phyloP scores from a whole-genome alignment of 2,113 vertebrate species.

The Myotis brandtii region DNA sequence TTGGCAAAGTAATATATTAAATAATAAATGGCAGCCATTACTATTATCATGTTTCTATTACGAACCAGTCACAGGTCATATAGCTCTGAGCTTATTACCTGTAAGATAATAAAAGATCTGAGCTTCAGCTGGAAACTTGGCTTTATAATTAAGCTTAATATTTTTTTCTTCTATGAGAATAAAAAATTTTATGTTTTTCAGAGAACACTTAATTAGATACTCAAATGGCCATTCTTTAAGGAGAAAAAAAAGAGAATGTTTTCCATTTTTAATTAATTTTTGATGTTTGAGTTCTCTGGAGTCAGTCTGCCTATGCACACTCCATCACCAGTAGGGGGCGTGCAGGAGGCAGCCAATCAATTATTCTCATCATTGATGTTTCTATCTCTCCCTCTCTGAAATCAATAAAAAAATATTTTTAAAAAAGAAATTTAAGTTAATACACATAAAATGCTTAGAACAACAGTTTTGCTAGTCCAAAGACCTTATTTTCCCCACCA shows the following conservation, averaged over 20 bases:
- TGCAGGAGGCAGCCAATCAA: no score
- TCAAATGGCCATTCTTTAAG: background rate
- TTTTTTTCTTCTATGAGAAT: background rate
- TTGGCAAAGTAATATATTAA: background rate
- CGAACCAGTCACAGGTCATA: background rate
- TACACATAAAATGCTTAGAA: background rate
- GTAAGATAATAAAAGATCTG: background rate
- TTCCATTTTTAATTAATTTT: slow-evolving; percentile 49
- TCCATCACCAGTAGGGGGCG: no score
- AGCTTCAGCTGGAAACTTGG: background rate
- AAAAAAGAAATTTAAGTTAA: background rate
- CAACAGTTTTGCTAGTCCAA: background rate
- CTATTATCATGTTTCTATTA: background rate
- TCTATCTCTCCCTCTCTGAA: no score
- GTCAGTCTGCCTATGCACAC: background rate
- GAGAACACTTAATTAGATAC: background rate
- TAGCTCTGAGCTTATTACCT: background rate
- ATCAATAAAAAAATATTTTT: no score
- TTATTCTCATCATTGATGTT: no score
- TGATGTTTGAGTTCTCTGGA: background rate
- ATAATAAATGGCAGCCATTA: background rate
- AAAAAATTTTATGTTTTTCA: background rate
- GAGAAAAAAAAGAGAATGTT: background rate
- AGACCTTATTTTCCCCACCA: background rate
- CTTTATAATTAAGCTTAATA: background rate